Percentiles rank a stretch among this genome's conserved stretches.
Conservation (phyloP, 2,888 invertebrate genomes). For the Neoscelio sp. region DNA sequence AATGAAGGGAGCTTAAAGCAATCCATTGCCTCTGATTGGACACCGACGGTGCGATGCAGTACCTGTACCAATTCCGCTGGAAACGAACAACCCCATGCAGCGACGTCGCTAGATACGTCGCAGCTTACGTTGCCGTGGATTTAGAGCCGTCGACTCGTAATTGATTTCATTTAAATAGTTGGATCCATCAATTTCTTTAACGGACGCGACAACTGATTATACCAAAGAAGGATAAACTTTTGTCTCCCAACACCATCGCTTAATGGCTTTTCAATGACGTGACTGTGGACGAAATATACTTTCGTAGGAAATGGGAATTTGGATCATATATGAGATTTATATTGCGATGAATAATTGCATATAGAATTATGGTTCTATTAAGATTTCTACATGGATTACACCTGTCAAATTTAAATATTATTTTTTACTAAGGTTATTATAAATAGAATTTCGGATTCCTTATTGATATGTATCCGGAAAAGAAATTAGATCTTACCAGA, state of each 20-base stretch:
- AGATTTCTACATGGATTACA: too few relatives aligned
- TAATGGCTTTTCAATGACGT: slow-evolving; percentile 13
- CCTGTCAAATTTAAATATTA: too few relatives aligned
- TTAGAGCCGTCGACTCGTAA: slow-evolving; percentile 72
- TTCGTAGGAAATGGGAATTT: background rate
- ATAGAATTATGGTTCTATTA: too few relatives aligned
- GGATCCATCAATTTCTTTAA: slow-evolving; percentile 67
- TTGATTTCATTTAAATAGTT: slow-evolving; percentile 77
- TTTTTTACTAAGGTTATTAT: too few relatives aligned
- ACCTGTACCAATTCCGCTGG: slow-evolving; percentile 72
- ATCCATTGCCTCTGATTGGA: slow-evolving; percentile 74
- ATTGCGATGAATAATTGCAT: too few relatives aligned
- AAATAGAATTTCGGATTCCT: too few relatives aligned
- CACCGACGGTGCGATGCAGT: slow-evolving; percentile 76
- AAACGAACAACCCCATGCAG: slow-evolving; percentile 73
- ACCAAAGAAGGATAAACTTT: slow-evolving; percentile 29
- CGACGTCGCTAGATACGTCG: slow-evolving; percentile 71
- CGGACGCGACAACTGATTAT: slow-evolving; percentile 50
- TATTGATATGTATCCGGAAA: too few relatives aligned
- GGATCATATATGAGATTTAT: too few relatives aligned
- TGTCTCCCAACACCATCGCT: slow-evolving; percentile 22
- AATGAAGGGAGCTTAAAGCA: slow-evolving; percentile 75
- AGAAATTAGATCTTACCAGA: too few relatives aligned
- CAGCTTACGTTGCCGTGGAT: slow-evolving; percentile 72
- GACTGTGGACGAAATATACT: background rate